Evolutionary conservation across 2,888 invertebrate species (phyloP), one percentile per base, ranked within the genome.

Genomic region (Choreutis nemorana): DNA sequence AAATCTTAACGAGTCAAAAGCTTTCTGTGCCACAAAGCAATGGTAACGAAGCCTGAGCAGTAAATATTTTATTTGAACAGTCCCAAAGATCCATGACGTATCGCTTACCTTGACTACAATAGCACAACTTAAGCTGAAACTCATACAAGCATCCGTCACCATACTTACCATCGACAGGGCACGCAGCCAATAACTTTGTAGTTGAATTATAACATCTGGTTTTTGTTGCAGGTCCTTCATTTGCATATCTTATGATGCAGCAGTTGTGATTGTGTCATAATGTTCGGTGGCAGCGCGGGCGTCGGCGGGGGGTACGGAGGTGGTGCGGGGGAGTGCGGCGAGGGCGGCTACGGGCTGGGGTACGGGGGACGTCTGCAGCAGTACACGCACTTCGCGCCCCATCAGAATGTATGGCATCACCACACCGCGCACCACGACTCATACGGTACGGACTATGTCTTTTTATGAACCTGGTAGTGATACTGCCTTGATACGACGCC

Each of bases 401-500:
- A 70, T 45, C 73, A 77, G 63, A 68, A 67, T 56, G 71, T 67
- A 18, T 70, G 75, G 75, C 75, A 73, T 34, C 75, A 65, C 38
- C 65, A 70, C 40, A 67, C 68, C 14, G 37, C 53, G 29, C 73
- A 72, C 44, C 73, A 75, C 40, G 77, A 77, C 42, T 36, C 61
- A 0, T 77, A 77, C 41, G 71, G 77, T 75, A 31, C 33, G 45
- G 34, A 5, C 8, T 15, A 13, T 9, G n/a, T n/a, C n/a, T n/a
- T n/a, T n/a, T n/a, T n/a, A n/a, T n/a, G n/a, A n/a, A 10, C n/a
- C 20, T 8, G 6, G 8, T 7, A 7, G 6, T 7, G 8, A 18
- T 18, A 18, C 8, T 8, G 8, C 8, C 8, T 18, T 18, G 20
- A 18, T 18, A 8, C 6, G 20, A 8, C 8, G 20, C n/a, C n/a